These are phyloP conservation scores for Strix aluco DNA, from an alignment of 2,113 vertebrate species.

Conservation along the genomic window DNA sequence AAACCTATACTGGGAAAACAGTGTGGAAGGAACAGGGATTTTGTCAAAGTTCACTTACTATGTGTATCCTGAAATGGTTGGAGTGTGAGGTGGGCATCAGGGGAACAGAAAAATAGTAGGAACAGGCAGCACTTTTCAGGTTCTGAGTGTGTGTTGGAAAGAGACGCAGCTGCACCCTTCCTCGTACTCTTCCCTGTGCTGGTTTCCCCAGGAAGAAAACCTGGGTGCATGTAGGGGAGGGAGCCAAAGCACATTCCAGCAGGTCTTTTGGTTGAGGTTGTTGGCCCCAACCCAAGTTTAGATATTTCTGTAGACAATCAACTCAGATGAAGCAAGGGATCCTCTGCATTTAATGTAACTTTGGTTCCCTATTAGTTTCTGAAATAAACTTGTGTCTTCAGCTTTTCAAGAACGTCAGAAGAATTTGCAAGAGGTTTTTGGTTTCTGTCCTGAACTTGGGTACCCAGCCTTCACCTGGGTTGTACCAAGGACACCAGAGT, in stretches of 20 bases:
- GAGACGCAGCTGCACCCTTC: not conserved
- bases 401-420: not conserved
- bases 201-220: not conserved
- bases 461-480: not conserved
- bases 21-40: not conserved
- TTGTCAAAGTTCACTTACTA: not conserved
- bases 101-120: not conserved
- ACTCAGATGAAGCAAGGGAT: not conserved
- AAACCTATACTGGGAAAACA: not conserved
- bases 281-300: not conserved
- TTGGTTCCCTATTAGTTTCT: not conserved
- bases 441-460: not conserved
- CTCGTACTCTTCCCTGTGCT: not conserved
- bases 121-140: not conserved
- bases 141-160: not conserved
- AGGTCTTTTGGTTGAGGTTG: not conserved
- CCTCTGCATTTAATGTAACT: not conserved
- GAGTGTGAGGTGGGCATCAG: not conserved
- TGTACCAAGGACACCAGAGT: not conserved
- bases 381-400: not conserved
- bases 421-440: not conserved
- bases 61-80: not conserved
- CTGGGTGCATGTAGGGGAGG: fast-evolving
- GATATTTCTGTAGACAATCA: not conserved
- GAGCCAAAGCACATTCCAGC: not conserved